phyloP scores from a whole-genome alignment of 2,113 vertebrate species.

The Cyanoramphus novaezelandiae region DNA sequence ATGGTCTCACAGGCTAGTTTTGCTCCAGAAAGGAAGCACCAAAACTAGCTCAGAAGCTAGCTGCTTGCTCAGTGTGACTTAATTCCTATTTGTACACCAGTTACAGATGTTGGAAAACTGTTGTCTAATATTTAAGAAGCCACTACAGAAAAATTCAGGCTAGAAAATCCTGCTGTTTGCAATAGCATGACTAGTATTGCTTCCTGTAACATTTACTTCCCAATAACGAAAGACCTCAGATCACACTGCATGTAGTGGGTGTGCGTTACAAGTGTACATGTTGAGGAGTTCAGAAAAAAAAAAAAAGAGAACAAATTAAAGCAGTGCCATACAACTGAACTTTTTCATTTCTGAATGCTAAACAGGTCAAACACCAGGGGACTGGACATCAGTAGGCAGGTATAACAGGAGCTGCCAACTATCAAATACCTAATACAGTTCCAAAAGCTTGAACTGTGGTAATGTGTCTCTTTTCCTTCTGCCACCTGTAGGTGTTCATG shows the following conservation, averaged over 20 bases:
- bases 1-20: neutral
- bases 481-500: neutral
- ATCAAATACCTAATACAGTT: neutral
- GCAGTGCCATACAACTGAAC: neutral
- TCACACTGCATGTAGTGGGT: neutral
- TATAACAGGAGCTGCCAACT: neutral
- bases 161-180: neutral
- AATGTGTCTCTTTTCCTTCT: neutral
- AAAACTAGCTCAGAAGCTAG: neutral
- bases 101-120: neutral
- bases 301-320: neutral
- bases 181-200: neutral
- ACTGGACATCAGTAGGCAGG: neutral
- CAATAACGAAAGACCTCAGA: neutral
- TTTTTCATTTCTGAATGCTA: neutral
- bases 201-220: neutral
- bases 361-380: neutral
- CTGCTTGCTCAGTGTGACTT: neutral
- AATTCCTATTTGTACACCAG: neutral
- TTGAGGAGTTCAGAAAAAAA: neutral
- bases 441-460: neutral
- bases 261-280: fast-evolving
- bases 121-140: neutral
- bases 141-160: neutral
- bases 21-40: neutral